Percentiles rank a stretch among this genome's conserved stretches.
Evolutionary conservation across 1,140 invertebrate species (phyloP).

Genomic region (Lamellibrachia luymesi): DNA sequence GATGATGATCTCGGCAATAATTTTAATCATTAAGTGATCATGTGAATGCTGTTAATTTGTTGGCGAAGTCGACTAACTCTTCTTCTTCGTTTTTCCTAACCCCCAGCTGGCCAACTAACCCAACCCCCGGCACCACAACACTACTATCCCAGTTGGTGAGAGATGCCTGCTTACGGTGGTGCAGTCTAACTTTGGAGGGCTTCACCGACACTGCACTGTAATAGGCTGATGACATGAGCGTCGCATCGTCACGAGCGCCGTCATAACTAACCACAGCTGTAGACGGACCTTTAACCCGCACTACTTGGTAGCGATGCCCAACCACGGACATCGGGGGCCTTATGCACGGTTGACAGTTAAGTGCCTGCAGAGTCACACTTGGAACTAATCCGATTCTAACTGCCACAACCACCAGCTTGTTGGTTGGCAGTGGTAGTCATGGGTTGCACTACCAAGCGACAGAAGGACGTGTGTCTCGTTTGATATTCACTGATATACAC

Average conservation of each 20-base stretch:
- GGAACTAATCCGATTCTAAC: neutral
- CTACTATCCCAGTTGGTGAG: neutral
- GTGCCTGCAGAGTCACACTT: neutral
- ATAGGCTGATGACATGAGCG: neutral
- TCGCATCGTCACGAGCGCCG: neutral
- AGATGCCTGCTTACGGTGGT: neutral
- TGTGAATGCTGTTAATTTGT: slow-evolving; percentile 5
- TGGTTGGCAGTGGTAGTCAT: neutral
- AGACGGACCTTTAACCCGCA: neutral
- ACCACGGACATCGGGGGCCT: neutral
- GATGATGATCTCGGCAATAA: neutral
- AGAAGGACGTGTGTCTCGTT: neutral
- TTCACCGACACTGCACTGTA: neutral
- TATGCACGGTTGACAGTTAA: neutral
- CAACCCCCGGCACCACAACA: neutral
- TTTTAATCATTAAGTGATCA: neutral
- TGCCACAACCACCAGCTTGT: neutral
- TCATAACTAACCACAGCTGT: neutral
- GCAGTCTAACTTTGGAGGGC: neutral
- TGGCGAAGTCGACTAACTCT: slow-evolving; percentile 3
- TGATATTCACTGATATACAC: neutral
- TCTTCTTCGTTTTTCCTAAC: slow-evolving; percentile 5
- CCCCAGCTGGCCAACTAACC: slow-evolving; percentile 2
- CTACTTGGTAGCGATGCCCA: neutral
- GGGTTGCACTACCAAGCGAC: neutral